These are phyloP conservation scores for Serrognathus titanus DNA, from an alignment of 2,888 invertebrate genomes.

Conservation along the genomic window DNA sequence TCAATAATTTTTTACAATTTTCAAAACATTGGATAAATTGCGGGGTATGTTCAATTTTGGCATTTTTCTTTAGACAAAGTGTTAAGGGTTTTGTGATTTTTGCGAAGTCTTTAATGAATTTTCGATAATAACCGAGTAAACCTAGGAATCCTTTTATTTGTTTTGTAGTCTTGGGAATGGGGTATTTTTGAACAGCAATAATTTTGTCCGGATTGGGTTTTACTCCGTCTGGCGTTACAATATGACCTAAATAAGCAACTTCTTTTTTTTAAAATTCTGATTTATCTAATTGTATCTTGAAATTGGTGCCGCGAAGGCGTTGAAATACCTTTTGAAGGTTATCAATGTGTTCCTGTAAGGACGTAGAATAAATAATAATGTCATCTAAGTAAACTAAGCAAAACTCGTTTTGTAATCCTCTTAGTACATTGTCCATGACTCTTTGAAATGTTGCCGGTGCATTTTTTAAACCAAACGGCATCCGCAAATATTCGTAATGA, in stretches of 20 bases:
- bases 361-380: slow-evolving; percentile 17
- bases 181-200: slow-evolving; percentile 10
- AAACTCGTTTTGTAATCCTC: neutral
- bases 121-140: slow-evolving; percentile 11
- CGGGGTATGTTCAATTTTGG: slow-evolving; percentile 10
- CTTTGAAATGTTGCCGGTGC: slow-evolving; percentile 30
- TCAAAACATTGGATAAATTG: slow-evolving; percentile 11
- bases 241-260: slow-evolving; percentile 13
- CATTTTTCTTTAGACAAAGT: slow-evolving; percentile 15
- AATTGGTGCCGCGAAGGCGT: slow-evolving; percentile 3
- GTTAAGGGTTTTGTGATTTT: slow-evolving; percentile 20
- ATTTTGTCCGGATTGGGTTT: slow-evolving; percentile 15
- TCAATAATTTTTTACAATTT: slow-evolving; percentile 13
- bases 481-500: slow-evolving; percentile 30
- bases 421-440: slow-evolving; percentile 26
- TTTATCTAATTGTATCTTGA: neutral
- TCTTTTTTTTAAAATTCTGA: neutral
- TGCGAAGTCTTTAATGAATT: slow-evolving; percentile 15
- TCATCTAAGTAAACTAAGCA: slow-evolving; percentile 28
- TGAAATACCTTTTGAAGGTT: neutral
- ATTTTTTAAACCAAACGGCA: slow-evolving; percentile 34
- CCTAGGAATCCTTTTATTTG: slow-evolving; percentile 12
- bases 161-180: slow-evolving; percentile 12
- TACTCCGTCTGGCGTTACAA: slow-evolving; percentile 12
- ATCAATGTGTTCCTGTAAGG: neutral